These are phyloP conservation scores for Punctoribates punctum DNA, from an alignment of 2,888 invertebrate species.

Conservation along the genomic window DNA sequence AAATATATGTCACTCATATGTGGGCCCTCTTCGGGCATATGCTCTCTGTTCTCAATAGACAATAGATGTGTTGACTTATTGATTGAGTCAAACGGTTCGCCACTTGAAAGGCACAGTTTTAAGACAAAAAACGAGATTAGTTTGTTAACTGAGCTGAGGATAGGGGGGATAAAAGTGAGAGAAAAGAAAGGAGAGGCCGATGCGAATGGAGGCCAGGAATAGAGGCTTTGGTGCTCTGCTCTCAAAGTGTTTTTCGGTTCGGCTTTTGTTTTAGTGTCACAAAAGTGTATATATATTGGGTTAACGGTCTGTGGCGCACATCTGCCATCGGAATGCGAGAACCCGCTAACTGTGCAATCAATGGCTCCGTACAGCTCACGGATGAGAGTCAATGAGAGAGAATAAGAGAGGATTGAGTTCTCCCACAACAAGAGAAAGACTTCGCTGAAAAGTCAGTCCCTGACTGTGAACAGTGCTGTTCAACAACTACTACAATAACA, in stretches of 20 bases:
- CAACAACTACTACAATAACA: slow-evolving; percentile 35
- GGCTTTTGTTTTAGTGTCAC: slow-evolving; percentile 29
- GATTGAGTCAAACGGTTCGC: slow-evolving; percentile 21
- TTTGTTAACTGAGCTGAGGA: neutral
- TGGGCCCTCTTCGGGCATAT: neutral
- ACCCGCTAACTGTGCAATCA: slow-evolving; percentile 29
- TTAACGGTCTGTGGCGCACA: slow-evolving; percentile 29
- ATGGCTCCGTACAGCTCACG: slow-evolving; percentile 14
- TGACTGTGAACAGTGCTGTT: slow-evolving; percentile 23
- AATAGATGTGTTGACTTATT: neutral
- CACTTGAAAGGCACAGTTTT: neutral
- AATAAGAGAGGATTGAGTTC: slow-evolving; percentile 15
- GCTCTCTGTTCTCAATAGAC: neutral
- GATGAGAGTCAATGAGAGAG: neutral
- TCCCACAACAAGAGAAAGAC: slow-evolving; percentile 5
- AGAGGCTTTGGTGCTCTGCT: neutral
- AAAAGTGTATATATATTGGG: neutral
- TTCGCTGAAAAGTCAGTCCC: neutral
- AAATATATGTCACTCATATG: neutral
- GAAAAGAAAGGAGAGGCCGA: neutral
- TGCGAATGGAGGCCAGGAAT: neutral
- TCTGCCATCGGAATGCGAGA: slow-evolving; percentile 32
- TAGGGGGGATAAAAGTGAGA: neutral
- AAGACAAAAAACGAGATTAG: neutral
- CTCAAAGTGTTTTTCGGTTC: slow-evolving; percentile 24